These are phyloP conservation scores for Salticus scenicus DNA, from an alignment of 2,888 invertebrate species.

Conservation along the genomic window DNA sequence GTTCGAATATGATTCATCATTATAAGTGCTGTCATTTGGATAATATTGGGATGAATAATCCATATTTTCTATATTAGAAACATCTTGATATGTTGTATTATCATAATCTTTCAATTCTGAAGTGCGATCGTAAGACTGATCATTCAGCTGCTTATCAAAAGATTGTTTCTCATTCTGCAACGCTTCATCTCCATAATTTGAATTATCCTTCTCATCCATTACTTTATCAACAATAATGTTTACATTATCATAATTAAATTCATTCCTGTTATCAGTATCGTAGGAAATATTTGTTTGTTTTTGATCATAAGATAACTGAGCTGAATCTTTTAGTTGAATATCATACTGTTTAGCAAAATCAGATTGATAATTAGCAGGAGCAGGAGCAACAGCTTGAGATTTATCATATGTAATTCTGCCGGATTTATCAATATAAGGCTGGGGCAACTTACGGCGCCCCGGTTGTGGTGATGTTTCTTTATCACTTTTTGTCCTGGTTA, in stretches of 20 bases:
- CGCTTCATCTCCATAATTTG: neutral
- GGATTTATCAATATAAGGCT: constrained; percentile 57
- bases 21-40: constrained; percentile 10
- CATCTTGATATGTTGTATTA: constrained; percentile 26
- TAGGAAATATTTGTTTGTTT: neutral
- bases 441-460: constrained; percentile 54
- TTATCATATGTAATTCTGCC: constrained; percentile 51
- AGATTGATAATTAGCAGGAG: constrained; percentile 17
- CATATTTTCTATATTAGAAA: constrained; percentile 5
- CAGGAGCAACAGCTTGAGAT: constrained; percentile 50
- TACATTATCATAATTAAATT: neutral
- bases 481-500: neutral
- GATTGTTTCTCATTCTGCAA: neutral
- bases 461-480: constrained; percentile 40
- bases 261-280: neutral
- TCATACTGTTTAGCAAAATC: constrained; percentile 11
- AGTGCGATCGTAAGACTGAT: constrained; percentile 16
- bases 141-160: constrained; percentile 24
- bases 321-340: neutral
- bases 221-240: neutral
- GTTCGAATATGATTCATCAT: constrained; percentile 25
- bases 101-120: neutral
- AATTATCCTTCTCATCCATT: constrained; percentile 5
- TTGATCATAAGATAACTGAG: neutral
- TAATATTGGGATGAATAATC: constrained; percentile 34